Evolutionary conservation across 2,888 invertebrate genomes (phyloP), one percentile per base, ranked within the genome.

Genomic region (Gryllus longicercus): DNA sequence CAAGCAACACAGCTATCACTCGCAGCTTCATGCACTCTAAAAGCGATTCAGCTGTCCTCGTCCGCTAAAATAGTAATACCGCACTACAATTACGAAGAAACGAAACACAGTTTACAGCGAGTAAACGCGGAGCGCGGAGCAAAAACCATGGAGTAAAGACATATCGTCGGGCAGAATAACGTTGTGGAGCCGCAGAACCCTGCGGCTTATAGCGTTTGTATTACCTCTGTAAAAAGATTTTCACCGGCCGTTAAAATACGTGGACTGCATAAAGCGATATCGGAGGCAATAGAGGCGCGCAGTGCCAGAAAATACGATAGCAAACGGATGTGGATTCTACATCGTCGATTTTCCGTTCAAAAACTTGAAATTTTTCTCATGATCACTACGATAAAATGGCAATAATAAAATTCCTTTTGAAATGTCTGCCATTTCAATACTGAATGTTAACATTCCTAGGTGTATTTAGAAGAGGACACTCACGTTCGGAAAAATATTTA

Each of bases 61-160:
- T 63, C 16, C 16, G 16, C 63, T 14, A 8, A 63, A 63, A 63
- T 63, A 63, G 63, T 63, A 63, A 63, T 63, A 18, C 63, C 63
- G 63, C 63, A n/a, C 63, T 18, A 63, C 63, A 63, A 63, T 63
- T 63, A 63, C 63, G 63, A 63, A 63, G 63, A 63, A 63, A 63
- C 63, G n/a, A 63, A 63, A 63, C 63, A 63, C 63, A 63, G n/a
- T 63, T 63, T 63, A 63, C 63, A 63, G n/a, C 63, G 63, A 16
- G n/a, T 63, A 63, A 63, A 16, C 63, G 14, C 63, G 1, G 16
- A 63, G n/a, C 63, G 63, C 63, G 8, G 11, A 14, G 63, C 63
- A 14, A 63, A 63, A n/a, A n/a, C 63, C 0, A 14, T 18, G n/a
- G 8, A 63, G 63, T 12, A 63, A 63, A 63, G 63, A 63, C 63